A percentile compares a stretch with the other conserved stretches of the same genome.
These are phyloP conservation scores for Chionodraco myersi DNA, from an alignment of 2,113 vertebrate species.

Conservation along the genomic window DNA sequence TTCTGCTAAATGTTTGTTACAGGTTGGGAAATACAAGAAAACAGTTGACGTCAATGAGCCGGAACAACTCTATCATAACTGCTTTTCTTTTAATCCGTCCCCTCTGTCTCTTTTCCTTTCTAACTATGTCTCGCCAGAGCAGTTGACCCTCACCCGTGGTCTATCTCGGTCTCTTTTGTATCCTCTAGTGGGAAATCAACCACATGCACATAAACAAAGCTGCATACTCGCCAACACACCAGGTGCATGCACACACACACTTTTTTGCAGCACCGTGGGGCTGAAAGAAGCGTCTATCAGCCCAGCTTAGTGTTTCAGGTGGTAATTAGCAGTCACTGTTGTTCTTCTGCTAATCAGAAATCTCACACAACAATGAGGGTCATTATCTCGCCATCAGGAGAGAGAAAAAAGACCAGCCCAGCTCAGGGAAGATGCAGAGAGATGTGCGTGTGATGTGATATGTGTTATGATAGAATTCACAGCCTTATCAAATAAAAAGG, in stretches of 20 bases:
- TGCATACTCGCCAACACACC: not conserved
- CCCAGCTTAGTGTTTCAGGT: conserved; percentile 74
- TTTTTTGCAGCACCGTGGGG: conserved; percentile 49
- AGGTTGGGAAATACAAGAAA: conserved; percentile 11
- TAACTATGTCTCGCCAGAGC: conserved; percentile 48
- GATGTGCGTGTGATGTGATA: conserved; percentile 45
- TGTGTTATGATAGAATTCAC: conserved; percentile 59
- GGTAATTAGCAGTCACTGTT: conserved; percentile 83
- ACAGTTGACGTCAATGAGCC: not conserved
- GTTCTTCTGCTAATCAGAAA: conserved; percentile 79
- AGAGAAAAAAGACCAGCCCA: conserved; percentile 44
- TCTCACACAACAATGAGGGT: conserved; percentile 74
- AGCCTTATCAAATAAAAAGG: conserved; percentile 47
- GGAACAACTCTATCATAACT: conserved; percentile 53
- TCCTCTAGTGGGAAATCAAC: conserved; percentile 68
- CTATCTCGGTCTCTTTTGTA: conserved; percentile 56
- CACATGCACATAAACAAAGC: conserved; percentile 51
- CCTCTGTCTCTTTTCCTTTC: conserved; percentile 24
- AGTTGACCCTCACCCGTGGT: conserved; percentile 53
- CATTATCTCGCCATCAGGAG: conserved; percentile 76
- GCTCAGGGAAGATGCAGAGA: conserved; percentile 36
- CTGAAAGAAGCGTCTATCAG: conserved; percentile 74
- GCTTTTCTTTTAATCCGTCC: conserved; percentile 48
- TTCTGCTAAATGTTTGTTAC: conserved; percentile 10
- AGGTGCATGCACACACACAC: not conserved